These are phyloP conservation scores for Macquaria ambigua DNA, from an alignment of 2,113 vertebrate genomes.

Conservation along the genomic window DNA sequence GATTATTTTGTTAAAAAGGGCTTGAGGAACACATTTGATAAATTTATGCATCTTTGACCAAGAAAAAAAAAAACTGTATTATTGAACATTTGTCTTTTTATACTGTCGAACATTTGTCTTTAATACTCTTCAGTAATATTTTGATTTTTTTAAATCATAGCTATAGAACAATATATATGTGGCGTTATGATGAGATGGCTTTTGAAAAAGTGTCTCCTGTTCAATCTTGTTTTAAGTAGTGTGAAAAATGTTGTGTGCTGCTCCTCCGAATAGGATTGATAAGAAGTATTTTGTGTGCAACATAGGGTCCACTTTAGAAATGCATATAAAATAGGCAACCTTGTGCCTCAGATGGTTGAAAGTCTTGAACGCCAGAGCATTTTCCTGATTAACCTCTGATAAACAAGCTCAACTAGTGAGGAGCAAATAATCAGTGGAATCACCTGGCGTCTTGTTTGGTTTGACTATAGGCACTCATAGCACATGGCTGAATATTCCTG, in stretches of 20 bases:
- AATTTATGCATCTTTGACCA: constrained; percentile 61
- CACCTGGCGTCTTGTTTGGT: constrained; percentile 15
- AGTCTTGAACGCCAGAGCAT: not conserved
- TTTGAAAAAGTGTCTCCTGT: constrained; percentile 48
- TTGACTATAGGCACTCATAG: constrained; percentile 1
- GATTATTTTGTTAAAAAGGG: constrained; percentile 68
- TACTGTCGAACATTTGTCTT: constrained; percentile 56
- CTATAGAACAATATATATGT: constrained; percentile 38
- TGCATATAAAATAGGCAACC: constrained; percentile 8
- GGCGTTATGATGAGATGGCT: constrained; percentile 22
- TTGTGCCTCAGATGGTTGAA: constrained; percentile 26
- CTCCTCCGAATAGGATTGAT: constrained; percentile 31
- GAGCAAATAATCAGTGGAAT: constrained; percentile 19
- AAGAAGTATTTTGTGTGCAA: constrained; percentile 54
- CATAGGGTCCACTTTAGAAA: constrained; percentile 45
- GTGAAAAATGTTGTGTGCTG: constrained; percentile 39
- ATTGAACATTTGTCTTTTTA: constrained; percentile 55
- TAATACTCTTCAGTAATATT: constrained; percentile 56
- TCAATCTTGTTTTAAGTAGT: constrained; percentile 31
- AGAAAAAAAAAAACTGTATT: constrained; percentile 29
- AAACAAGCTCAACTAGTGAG: constrained; percentile 1
- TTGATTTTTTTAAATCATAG: constrained; percentile 40
- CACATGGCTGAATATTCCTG: constrained; percentile 26
- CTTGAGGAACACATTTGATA: constrained; percentile 62
- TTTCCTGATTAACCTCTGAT: constrained; percentile 5